Conservation (phyloP, 2,113 vertebrate species). For the Lophochroa leadbeateri region DNA sequence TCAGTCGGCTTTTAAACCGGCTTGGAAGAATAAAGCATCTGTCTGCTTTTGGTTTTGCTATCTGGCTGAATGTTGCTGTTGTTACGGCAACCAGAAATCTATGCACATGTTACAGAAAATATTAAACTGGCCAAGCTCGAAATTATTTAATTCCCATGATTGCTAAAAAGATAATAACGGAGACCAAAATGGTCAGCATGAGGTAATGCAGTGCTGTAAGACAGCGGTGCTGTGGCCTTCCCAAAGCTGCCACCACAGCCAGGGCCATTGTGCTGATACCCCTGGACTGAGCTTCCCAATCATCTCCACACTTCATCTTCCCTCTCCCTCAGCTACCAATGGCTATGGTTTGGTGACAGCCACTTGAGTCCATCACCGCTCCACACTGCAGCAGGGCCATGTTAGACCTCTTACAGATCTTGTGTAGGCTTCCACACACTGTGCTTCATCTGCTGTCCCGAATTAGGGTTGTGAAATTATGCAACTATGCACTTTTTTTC, state of each 20-base stretch:
- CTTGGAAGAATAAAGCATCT: not conserved
- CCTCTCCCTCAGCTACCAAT: not conserved
- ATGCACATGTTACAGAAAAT: fast-evolving
- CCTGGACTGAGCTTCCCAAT: fast-evolving
- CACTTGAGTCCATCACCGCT: fast-evolving
- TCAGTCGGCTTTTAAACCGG: no score
- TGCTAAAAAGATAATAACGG: not conserved
- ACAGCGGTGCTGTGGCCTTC: not conserved
- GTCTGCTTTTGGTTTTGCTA: fast-evolving
- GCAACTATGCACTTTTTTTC: not conserved
- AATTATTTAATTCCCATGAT: not conserved
- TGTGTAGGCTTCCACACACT: fast-evolving
- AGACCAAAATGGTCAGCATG: not conserved
- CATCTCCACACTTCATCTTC: not conserved
- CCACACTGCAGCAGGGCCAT: fast-evolving
- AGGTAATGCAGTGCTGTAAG: not conserved
- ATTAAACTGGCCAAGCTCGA: not conserved
- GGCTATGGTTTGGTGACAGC: not conserved
- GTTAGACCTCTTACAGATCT: fast-evolving
- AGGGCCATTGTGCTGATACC: fast-evolving
- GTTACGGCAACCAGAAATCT: not conserved
- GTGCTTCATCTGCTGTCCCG: fast-evolving
- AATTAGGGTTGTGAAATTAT: not conserved
- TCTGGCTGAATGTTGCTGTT: no score
- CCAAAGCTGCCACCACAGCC: not conserved